These are phyloP conservation scores for Cephus runcator DNA, from an alignment of 2,888 invertebrate species.

Conservation along the genomic window DNA sequence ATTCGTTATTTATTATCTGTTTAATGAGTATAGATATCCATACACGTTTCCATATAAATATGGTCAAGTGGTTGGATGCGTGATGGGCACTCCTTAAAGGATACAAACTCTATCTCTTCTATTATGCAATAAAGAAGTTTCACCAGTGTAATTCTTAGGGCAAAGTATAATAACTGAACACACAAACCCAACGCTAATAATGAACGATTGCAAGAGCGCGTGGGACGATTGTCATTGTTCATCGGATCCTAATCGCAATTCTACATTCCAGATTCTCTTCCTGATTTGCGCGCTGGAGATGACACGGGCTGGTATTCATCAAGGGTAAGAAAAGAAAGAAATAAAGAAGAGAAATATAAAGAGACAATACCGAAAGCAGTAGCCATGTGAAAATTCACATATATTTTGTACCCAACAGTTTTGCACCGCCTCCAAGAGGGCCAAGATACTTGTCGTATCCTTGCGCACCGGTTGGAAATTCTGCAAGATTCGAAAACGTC, in stretches of 20 bases:
- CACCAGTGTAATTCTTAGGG: background rate
- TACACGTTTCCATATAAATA: conserved; percentile 2
- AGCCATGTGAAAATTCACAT: background rate
- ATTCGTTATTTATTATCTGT: background rate
- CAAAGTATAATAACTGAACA: background rate
- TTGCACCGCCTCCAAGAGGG: background rate
- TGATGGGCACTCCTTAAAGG: conserved; percentile 30
- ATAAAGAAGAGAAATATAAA: background rate
- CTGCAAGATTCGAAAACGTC: conserved; percentile 17
- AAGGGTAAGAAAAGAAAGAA: conserved; percentile 25
- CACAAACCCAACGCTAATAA: background rate
- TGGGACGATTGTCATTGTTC: background rate
- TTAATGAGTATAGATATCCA: background rate
- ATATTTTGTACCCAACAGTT: background rate
- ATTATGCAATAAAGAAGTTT: conserved; percentile 31
- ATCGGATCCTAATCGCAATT: background rate
- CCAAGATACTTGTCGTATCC: conserved; percentile 17
- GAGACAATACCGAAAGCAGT: background rate
- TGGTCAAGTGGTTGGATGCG: conserved; percentile 13
- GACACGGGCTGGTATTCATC: conserved; percentile 21
- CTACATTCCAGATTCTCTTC: conserved; percentile 27
- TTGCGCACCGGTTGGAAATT: conserved; percentile 31
- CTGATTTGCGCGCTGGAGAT: conserved; percentile 20
- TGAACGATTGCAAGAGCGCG: background rate
- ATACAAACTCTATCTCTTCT: conserved; percentile 26